Conservation (phyloP, 1,140 invertebrate genomes). For the Ceratina calcarata region DNA sequence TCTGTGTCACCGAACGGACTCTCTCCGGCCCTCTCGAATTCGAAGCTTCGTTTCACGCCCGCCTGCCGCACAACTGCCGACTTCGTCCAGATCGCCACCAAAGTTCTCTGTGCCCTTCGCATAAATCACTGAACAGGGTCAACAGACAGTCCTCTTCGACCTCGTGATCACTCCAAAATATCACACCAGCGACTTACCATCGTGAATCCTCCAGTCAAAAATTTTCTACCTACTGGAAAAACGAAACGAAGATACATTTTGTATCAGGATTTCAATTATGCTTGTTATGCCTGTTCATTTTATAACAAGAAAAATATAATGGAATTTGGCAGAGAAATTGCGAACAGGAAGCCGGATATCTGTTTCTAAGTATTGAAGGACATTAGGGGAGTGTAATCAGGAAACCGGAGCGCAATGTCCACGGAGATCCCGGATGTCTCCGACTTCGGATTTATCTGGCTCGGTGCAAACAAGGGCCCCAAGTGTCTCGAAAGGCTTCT, state of each 20-base stretch:
- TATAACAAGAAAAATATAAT: slow-evolving; percentile 2
- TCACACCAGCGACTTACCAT: background rate
- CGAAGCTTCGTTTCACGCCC: slow-evolving; percentile 71
- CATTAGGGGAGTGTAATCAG: slow-evolving; percentile 38
- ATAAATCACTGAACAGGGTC: slow-evolving; percentile 47
- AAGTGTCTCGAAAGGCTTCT: slow-evolving; percentile 52
- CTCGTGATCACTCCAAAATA: background rate
- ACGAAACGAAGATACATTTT: slow-evolving; percentile 29
- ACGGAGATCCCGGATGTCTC: slow-evolving; percentile 49
- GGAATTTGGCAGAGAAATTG: slow-evolving; percentile 1
- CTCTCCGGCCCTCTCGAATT: slow-evolving; percentile 55
- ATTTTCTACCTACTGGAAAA: slow-evolving; percentile 43
- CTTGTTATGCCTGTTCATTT: background rate
- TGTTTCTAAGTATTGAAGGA: slow-evolving; percentile 31
- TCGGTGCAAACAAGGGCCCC: slow-evolving; percentile 39
- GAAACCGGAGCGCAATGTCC: background rate
- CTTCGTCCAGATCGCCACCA: slow-evolving; percentile 39
- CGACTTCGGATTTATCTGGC: slow-evolving; percentile 55
- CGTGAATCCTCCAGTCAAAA: background rate
- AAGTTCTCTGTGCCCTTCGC: slow-evolving; percentile 31
- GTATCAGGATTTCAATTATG: slow-evolving; percentile 24
- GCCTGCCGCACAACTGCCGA: slow-evolving; percentile 54
- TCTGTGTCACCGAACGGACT: slow-evolving; percentile 48
- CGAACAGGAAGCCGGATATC: slow-evolving; percentile 48
- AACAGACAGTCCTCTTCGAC: no score